Percentiles rank a stretch among this genome's conserved stretches.
Evolutionary conservation across 2,797 vertebrate genomes (phyloP).

Genomic region (Botia almorhae): DNA sequence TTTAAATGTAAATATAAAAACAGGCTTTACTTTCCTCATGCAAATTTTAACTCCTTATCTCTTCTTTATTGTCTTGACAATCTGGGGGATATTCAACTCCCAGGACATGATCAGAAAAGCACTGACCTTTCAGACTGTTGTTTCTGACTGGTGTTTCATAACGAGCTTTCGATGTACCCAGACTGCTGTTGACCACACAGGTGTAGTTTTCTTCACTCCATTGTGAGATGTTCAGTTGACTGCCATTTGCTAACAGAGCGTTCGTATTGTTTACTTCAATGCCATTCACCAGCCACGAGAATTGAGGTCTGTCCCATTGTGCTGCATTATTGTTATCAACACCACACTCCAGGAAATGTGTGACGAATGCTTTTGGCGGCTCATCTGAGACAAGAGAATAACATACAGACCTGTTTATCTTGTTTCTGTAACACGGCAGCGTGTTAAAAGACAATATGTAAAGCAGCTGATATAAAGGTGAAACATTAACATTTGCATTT

Average conservation of each 20-base stretch:
- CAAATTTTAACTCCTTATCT: background rate
- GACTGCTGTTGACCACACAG: conserved; percentile 54
- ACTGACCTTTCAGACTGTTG: background rate
- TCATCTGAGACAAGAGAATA: conserved; percentile 22
- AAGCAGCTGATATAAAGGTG: background rate
- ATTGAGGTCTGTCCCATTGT: conserved; percentile 53
- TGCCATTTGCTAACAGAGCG: conserved; percentile 33
- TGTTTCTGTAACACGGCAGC: background rate
- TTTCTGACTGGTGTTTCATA: accelerated
- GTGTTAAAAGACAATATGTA: background rate
- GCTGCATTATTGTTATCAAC: background rate
- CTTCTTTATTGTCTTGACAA: background rate
- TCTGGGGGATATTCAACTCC: background rate
- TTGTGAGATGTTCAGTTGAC: background rate
- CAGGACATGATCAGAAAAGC: no score
- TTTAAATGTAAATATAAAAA: no score
- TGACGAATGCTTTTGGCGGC: conserved; percentile 17
- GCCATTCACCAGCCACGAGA: conserved; percentile 56
- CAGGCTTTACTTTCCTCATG: background rate
- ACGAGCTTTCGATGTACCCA: conserved; percentile 27
- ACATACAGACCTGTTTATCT: background rate
- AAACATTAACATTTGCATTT: no score
- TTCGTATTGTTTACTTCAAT: conserved; percentile 4
- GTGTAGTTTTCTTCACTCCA: conserved; percentile 52
- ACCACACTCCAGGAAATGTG: conserved; percentile 41